Evolutionary conservation across 2,113 vertebrate genomes (phyloP), one percentile per base, ranked within the genome.

Genomic region (Stictonetta naevosa): DNA sequence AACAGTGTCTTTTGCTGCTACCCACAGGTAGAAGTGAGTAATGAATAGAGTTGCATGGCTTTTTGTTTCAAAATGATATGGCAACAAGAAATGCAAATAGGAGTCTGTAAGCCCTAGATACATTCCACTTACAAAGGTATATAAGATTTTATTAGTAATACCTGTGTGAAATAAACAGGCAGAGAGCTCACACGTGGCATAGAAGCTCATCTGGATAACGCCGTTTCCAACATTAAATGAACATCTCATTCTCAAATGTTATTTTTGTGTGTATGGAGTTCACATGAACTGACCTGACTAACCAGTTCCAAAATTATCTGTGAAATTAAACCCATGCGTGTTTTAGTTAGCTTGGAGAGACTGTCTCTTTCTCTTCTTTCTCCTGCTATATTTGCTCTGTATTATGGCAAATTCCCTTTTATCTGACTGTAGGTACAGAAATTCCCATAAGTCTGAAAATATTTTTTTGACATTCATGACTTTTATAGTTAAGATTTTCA

Each of bases 21-120:
- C 91, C 96, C 93, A 96, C 94, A 96, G 96, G 94, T 94, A 87
- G 91, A 86, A 93, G 52, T 56, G 79, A 95, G 94, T 94, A 93
- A 90, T 96, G 94, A 96, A 88, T 46, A 74, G 42, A 44, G 76
- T 6, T 34, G 36, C 17, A 79, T 33, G 83, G 26, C 60, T 85
- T 29, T 73, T 63, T 63, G 31, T 46, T 94, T 93, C 62, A 84
- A 86, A 85, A 28, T 13, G 2, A 82, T n/a, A 64, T 3, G 58
- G 78, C 92, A 95, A 82, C 19, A 66, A 29, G 14, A 80, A 92
- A 78, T 59, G 59, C 29, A 73, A 63, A 76, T 2, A 82, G 40
- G 23, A 36, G 3, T 42, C 83, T 73, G 67, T 2, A 88, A 88
- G 88, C 62, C 67, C 26, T 29, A 79, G 59, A 67, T 5, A 79